Evolutionary conservation across 2,888 invertebrate genomes (phyloP).

Genomic region (Rhagonycha lutea): DNA sequence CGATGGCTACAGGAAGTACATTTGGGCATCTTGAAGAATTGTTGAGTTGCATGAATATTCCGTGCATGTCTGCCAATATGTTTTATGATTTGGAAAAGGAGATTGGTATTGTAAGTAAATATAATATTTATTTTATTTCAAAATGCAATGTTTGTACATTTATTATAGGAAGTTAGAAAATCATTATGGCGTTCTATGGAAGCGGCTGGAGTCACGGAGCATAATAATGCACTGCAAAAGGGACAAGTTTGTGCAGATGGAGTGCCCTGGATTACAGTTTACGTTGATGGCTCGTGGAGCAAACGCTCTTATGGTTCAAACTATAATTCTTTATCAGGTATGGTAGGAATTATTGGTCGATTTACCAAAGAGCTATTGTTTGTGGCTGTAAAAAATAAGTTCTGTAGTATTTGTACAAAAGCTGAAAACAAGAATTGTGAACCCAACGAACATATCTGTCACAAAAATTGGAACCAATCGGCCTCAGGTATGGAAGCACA

Average conservation of each 20-base stretch:
- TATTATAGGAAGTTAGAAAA: too few species aligned
- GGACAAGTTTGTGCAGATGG: too few species aligned
- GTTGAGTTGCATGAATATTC: background rate
- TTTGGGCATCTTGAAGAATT: background rate
- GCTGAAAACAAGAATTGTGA: constrained; percentile 7
- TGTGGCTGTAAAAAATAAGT: too few species aligned
- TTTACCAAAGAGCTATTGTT: constrained; percentile 28
- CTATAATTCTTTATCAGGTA: constrained; percentile 32
- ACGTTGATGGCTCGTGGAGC: constrained; percentile 33
- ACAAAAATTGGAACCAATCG: constrained; percentile 27
- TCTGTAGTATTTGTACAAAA: background rate
- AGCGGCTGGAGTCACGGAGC: too few species aligned
- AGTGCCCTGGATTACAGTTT: background rate
- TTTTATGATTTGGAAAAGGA: background rate
- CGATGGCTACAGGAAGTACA: background rate
- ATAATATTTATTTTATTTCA: background rate
- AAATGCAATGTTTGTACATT: background rate
- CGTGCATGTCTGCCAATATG: background rate
- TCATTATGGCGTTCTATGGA: background rate
- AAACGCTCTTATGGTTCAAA: constrained; percentile 32
- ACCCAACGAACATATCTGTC: constrained; percentile 22
- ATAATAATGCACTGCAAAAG: too few species aligned
- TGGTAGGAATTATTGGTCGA: constrained; percentile 29
- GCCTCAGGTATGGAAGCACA: constrained; percentile 29
- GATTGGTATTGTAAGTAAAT: background rate